Percentiles rank a stretch among this genome's conserved stretches.
phyloP scores from a whole-genome alignment of 2,797 vertebrate genomes.

The Podarcis siculus region DNA sequence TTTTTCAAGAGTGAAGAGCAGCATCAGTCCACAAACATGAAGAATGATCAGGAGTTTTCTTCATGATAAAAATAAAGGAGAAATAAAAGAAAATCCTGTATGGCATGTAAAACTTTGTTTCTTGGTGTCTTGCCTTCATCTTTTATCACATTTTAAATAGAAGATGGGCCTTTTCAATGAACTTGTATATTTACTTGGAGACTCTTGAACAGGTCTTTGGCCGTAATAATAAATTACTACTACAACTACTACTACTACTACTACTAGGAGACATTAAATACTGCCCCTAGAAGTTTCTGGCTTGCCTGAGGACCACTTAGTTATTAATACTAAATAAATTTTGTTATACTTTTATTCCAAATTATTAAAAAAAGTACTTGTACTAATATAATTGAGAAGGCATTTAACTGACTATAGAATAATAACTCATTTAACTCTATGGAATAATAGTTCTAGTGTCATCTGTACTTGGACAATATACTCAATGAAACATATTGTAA shows the following conservation, averaged over 20 bases:
- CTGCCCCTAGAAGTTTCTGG: background rate
- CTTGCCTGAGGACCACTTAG: background rate
- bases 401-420: background rate
- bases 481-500: constrained; percentile 25
- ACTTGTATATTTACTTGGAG: background rate
- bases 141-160: background rate
- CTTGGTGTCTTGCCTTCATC: background rate
- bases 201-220: background rate
- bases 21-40: background rate
- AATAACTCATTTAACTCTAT: background rate
- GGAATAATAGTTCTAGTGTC: background rate
- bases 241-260: too few relatives aligned
- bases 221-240: too few relatives aligned
- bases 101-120: background rate
- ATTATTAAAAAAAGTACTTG: background rate
- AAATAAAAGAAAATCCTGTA: background rate
- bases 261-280: background rate
- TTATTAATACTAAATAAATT: background rate
- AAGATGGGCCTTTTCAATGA: background rate
- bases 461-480: background rate
- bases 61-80: background rate
- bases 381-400: background rate
- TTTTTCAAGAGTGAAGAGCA: background rate
- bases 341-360: background rate
- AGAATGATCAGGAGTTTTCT: background rate